phyloP scores from a whole-genome alignment of 2,113 vertebrate species.

The Chaenogobius annularis region DNA sequence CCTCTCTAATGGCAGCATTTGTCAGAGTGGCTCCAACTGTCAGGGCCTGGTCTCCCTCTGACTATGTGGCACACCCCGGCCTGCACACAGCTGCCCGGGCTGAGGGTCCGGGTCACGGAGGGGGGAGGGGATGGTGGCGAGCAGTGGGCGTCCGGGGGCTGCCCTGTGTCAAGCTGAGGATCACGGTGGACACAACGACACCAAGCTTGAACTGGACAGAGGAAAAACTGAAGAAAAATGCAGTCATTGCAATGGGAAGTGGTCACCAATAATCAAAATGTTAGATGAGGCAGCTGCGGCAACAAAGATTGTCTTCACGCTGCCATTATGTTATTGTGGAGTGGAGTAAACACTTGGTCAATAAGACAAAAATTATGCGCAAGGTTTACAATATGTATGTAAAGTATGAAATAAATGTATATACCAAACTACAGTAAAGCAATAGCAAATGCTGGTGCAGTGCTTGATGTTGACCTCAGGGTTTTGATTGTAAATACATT shows the following conservation, averaged over 20 bases:
- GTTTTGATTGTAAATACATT: no score
- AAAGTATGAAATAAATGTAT: no score
- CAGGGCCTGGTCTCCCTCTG: conserved; percentile 59
- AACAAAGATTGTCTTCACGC: background rate
- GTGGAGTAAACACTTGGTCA: background rate
- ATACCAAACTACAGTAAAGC: no score
- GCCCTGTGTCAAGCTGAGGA: background rate
- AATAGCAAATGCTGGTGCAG: no score
- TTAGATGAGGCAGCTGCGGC: no score
- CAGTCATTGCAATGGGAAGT: no score
- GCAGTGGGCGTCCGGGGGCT: conserved; percentile 32
- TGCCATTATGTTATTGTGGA: background rate
- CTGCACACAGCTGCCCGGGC: conserved; percentile 75
- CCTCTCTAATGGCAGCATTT: conserved; percentile 76
- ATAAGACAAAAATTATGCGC: background rate
- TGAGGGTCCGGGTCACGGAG: conserved; percentile 67
- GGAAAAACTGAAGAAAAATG: background rate
- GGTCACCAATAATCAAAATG: no score
- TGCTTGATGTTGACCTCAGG: no score
- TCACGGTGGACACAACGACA: background rate
- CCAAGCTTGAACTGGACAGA: background rate
- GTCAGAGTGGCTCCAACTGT: conserved; percentile 72
- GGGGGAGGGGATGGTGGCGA: conserved; percentile 31
- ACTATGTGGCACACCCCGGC: conserved; percentile 71
- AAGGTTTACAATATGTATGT: no score